Conservation (phyloP, 2,797 vertebrate genomes). For the Phrynocephalus guinanensis region DNA sequence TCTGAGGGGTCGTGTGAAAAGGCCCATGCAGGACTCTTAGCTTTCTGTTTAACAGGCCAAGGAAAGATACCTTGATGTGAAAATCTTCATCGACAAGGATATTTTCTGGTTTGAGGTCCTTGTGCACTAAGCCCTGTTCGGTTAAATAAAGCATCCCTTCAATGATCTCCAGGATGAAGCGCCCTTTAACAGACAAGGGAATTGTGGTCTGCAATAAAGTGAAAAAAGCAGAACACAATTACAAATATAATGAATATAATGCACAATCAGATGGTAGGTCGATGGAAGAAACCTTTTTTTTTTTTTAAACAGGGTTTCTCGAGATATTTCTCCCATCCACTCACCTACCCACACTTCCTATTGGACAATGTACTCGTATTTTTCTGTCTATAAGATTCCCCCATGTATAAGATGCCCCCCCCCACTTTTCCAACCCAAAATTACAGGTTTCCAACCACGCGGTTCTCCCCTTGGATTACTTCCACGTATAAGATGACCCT, state of each 20-base stretch:
- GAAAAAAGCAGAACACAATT: conserved; percentile 20
- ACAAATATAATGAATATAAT: background rate
- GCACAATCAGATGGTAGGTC: background rate
- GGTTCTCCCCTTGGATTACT: too few relatives aligned
- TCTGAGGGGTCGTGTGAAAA: too few relatives aligned
- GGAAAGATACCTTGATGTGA: conserved; percentile 90
- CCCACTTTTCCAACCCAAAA: too few relatives aligned
- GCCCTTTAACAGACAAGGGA: conserved; percentile 89
- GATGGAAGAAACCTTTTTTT: background rate
- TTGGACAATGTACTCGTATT: too few relatives aligned
- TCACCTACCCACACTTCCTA: too few relatives aligned
- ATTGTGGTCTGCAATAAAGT: conserved; percentile 80
- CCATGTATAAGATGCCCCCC: too few relatives aligned
- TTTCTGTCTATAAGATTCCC: too few relatives aligned
- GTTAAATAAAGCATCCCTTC: conserved; percentile 96
- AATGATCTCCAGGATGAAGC: conserved; percentile 89
- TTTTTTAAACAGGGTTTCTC: background rate
- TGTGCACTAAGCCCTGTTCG: conserved; percentile 86
- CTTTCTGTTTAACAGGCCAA: too few relatives aligned
- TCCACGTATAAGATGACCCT: too few relatives aligned
- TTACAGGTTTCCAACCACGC: too few relatives aligned
- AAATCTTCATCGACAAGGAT: conserved; percentile 92
- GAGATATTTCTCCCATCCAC: too few relatives aligned
- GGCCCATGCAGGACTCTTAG: background rate
- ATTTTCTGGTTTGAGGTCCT: conserved; percentile 96